A percentile compares a stretch with the other conserved stretches of the same genome.
These are phyloP conservation scores for Pogonophryne albipinna DNA, from an alignment of 2,797 vertebrate genomes.

Conservation along the genomic window DNA sequence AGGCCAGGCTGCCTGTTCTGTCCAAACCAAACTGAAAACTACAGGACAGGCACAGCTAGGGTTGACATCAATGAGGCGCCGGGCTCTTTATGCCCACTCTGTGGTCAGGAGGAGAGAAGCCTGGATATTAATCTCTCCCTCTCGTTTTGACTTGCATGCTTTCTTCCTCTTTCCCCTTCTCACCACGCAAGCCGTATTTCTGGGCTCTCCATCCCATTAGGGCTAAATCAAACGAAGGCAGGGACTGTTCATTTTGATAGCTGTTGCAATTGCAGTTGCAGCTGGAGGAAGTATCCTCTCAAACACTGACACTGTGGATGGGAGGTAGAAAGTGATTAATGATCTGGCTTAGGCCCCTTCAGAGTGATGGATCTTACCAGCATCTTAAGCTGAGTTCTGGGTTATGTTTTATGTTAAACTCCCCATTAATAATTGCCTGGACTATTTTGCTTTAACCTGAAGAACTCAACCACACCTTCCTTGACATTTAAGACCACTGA, in stretches of 20 bases:
- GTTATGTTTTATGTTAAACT: slow-evolving; percentile 52
- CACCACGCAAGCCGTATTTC: slow-evolving; percentile 72
- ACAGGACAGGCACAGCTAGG: slow-evolving; percentile 82
- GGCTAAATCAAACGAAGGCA: slow-evolving; percentile 65
- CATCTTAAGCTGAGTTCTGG: slow-evolving; percentile 41
- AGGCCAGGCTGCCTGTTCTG: slow-evolving; percentile 79
- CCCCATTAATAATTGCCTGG: slow-evolving; percentile 49
- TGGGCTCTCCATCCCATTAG: slow-evolving; percentile 65
- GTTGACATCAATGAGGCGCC: slow-evolving; percentile 83
- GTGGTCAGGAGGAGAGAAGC: slow-evolving; percentile 79
- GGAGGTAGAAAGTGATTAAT: slow-evolving; percentile 53
- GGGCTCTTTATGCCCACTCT: slow-evolving; percentile 84
- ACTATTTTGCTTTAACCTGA: slow-evolving; percentile 43
- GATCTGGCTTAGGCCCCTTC: slow-evolving; percentile 27
- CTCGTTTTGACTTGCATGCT: slow-evolving; percentile 65
- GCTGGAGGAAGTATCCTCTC: slow-evolving; percentile 61
- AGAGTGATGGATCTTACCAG: slow-evolving; percentile 43
- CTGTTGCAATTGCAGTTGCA: slow-evolving; percentile 41
- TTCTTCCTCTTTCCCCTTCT: slow-evolving; percentile 75
- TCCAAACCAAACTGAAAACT: slow-evolving; percentile 86
- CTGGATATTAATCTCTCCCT: slow-evolving; percentile 82
- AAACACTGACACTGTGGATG: slow-evolving; percentile 40
- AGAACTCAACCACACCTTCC: slow-evolving; percentile 46
- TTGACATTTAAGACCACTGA: slow-evolving; percentile 29
- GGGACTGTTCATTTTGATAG: slow-evolving; percentile 58